These are phyloP conservation scores for Euwallacea similis DNA, from an alignment of 1,140 invertebrate genomes.

Conservation along the genomic window DNA sequence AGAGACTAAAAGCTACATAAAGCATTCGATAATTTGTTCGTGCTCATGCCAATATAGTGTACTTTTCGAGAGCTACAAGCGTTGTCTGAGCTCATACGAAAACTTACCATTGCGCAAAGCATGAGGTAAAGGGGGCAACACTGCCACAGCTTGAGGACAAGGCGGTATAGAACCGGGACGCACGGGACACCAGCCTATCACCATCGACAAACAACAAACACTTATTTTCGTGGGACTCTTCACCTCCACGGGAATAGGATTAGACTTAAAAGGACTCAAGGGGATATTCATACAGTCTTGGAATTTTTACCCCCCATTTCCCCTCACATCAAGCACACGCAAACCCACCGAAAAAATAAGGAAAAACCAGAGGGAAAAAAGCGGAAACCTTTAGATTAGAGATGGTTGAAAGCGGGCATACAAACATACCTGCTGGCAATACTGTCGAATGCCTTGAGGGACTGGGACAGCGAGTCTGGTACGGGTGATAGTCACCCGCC, in stretches of 20 bases:
- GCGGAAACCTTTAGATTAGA: no score
- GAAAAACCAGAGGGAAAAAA: no score
- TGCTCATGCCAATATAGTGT: no score
- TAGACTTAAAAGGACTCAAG: no score
- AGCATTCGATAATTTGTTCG: no score
- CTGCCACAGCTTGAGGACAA: constrained; percentile 67
- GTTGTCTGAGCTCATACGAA: no score
- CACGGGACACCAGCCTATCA: constrained; percentile 52
- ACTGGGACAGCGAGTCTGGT: constrained; percentile 49
- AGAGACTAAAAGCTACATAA: no score
- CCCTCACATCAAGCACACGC: background rate
- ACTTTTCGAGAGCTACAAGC: no score
- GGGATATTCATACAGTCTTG: no score
- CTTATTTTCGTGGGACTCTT: background rate
- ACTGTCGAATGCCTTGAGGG: constrained; percentile 50
- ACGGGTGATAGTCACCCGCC: constrained; percentile 46
- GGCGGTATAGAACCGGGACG: constrained; percentile 56
- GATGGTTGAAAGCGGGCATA: no score
- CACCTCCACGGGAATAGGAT: no score
- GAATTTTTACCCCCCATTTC: background rate
- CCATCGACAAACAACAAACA: constrained; percentile 44
- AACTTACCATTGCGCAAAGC: constrained; percentile 55
- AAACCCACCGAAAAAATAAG: background rate
- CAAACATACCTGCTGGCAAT: constrained; percentile 50
- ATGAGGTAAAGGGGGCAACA: constrained; percentile 64